Evolutionary conservation across 2,797 vertebrate genomes (phyloP).

Genomic region (Manis crassicaudata): DNA sequence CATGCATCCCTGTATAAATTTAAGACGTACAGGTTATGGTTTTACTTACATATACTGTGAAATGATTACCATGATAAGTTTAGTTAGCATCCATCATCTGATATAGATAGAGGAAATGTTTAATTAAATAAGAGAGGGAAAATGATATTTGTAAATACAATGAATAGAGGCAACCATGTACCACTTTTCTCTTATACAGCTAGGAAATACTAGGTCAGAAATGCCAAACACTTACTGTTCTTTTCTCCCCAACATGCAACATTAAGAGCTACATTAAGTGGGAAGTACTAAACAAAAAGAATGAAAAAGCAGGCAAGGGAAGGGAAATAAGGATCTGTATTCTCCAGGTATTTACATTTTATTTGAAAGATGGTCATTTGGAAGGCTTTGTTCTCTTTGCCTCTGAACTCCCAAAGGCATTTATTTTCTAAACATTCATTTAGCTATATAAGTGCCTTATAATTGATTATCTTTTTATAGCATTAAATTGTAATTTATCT

Average conservation of each 20-base stretch:
- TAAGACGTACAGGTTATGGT: not conserved
- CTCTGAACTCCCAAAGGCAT: not conserved
- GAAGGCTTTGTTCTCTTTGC: not conserved
- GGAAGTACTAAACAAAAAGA: not conserved
- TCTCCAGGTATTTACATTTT: not conserved
- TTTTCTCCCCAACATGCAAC: not conserved
- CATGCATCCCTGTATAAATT: not conserved
- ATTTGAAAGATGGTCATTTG: not conserved
- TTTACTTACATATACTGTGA: not conserved
- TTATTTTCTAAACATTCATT: slow-evolving; percentile 41
- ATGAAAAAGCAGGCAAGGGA: not conserved
- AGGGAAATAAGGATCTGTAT: not conserved
- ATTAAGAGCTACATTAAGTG: not conserved
- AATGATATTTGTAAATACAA: not conserved
- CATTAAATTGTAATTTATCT: not conserved
- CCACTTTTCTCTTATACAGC: not conserved
- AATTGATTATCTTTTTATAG: not conserved
- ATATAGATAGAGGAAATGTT: not conserved
- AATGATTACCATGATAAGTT: not conserved
- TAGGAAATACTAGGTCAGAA: not conserved
- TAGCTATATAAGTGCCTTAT: not conserved
- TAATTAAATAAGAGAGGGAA: not conserved
- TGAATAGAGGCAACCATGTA: not conserved
- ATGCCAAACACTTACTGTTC: not conserved
- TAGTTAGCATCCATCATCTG: not conserved